Base-by-base conservation (phyloP, 2,888 invertebrate species). In the Stenichneumon culpator region DNA sequence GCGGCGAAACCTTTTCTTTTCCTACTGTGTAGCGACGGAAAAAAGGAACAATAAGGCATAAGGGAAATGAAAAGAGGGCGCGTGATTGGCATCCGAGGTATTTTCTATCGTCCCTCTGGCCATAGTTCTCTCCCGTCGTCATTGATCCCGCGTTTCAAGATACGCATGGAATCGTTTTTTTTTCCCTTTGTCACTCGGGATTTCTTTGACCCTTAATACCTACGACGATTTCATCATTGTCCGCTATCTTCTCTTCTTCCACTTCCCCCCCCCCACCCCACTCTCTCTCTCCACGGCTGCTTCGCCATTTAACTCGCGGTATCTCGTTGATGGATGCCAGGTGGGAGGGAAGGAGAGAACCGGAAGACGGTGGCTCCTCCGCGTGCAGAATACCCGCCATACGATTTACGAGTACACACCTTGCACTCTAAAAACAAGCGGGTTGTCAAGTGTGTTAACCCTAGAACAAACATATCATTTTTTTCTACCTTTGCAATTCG, bases 81-180 rank as follows among this genome's bases (percentile, higher is more conserved):
- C 44, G 57, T 69, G 70, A 68, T 63, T 54, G 68, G 79, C 44
- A 69, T 79, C 44, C 44, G 57, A 52, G 44, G 79, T 69, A 57
- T 70, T 79, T 60, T 54, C 28, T 68, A 47, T 74, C 50, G n/a
- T 28, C 60, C 36, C 47, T 7, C 44, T 47, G 3, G n/a, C 7
- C 60, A 28, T 28, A 47, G 36, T 44, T 73, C 44, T n/a, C 54
- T 39, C 44, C 52, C 22, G 5, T 44, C 74, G 19, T 65, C 63
- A 47, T 50, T 50, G 75, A 75, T 75, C 65, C 28, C 36, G 3
- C 28, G 19, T 47, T 16, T 14, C 5, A 32, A 65, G 65, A 52
- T 50, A 19, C 32, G 75, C 7, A 65, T 32, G 75, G 50, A 65
- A 75, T 50, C 25, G 9, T 0, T 22, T 57, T 57, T 22, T 57